Conservation (phyloP, 2,113 vertebrate species). For the Lynx canadensis region DNA sequence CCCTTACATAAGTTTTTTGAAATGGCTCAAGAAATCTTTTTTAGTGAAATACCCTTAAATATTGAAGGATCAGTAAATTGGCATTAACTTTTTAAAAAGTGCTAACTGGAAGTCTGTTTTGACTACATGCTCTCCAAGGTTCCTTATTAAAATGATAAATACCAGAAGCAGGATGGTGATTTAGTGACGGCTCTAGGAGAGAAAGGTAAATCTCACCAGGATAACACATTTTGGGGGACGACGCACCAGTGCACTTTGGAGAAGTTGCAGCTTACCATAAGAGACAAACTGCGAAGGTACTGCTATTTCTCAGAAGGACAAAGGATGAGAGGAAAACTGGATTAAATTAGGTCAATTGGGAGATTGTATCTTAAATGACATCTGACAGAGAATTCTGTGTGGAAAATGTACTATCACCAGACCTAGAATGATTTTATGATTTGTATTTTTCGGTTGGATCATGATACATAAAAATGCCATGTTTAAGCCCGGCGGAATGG, state of each 20-base stretch:
- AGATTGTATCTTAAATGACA: background rate
- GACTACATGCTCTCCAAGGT: background rate
- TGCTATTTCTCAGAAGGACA: background rate
- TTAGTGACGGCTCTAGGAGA: background rate
- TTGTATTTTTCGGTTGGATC: background rate
- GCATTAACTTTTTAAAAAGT: background rate
- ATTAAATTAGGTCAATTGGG: background rate
- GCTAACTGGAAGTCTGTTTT: background rate
- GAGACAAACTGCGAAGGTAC: background rate
- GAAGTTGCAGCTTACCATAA: background rate
- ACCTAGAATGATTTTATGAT: background rate
- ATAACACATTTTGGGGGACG: background rate
- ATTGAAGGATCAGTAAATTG: background rate
- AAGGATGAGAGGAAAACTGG: background rate
- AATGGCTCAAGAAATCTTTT: background rate
- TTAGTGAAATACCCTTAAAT: background rate
- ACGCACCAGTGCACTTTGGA: background rate
- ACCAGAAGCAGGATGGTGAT: background rate
- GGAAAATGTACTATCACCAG: background rate
- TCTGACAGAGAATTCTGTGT: background rate
- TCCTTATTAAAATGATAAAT: constrained; percentile 3
- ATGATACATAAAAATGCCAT: background rate
- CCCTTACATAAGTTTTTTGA: background rate
- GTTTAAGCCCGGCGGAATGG: background rate
- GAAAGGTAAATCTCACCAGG: background rate